Conservation (phyloP, 2,797 vertebrate genomes). For the Oceanodroma leucorhoa region DNA sequence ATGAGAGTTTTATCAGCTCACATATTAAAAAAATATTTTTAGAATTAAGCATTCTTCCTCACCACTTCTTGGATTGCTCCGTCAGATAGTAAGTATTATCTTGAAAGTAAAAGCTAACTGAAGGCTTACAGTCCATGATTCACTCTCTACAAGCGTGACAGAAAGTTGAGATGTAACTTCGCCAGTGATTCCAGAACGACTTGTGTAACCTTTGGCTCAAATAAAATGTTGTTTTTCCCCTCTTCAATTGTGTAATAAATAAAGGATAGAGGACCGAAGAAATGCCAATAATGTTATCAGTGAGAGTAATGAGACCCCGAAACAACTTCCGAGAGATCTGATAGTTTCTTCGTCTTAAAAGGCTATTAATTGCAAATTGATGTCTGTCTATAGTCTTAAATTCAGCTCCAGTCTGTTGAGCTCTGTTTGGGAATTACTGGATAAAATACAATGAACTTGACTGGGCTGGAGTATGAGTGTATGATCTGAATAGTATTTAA, state of each 20-base stretch:
- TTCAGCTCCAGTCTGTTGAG: neutral
- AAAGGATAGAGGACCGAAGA: neutral
- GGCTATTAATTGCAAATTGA: neutral
- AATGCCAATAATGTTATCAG: constrained; percentile 1
- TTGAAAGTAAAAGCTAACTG: neutral
- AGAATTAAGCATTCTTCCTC: neutral
- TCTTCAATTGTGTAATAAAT: neutral
- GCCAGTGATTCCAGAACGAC: neutral
- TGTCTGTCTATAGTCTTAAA: neutral
- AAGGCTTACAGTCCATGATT: neutral
- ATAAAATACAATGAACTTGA: neutral
- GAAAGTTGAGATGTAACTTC: neutral
- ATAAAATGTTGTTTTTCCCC: neutral
- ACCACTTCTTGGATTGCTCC: neutral
- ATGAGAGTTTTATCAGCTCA: neutral
- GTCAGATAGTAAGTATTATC: neutral
- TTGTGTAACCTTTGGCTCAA: neutral
- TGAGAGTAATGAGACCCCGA: neutral
- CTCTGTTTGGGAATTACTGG: neutral
- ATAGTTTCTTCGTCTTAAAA: neutral
- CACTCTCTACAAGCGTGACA: neutral
- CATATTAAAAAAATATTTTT: neutral
- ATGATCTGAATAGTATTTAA: neutral
- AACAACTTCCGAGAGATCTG: neutral
- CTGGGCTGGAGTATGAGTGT: neutral